These are phyloP conservation scores for Muntiacus reevesi DNA, from an alignment of 2,113 vertebrate genomes.

Conservation along the genomic window DNA sequence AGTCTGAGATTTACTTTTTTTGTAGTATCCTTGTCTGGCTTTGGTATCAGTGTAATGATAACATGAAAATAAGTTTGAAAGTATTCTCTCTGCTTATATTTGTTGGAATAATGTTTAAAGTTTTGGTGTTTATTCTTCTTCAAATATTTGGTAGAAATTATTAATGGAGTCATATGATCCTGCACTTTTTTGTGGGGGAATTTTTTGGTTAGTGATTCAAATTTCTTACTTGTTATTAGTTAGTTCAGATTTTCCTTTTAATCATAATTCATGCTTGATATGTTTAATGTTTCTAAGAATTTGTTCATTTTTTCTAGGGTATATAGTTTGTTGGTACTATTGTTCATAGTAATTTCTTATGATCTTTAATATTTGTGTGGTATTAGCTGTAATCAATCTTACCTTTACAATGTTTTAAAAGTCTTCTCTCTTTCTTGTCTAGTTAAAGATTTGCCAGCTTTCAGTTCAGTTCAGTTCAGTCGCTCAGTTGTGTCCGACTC, in stretches of 20 bases:
- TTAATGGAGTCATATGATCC: background rate
- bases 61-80: background rate
- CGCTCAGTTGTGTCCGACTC: no score
- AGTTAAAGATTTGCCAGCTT: background rate
- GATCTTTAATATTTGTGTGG: background rate
- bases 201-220: background rate
- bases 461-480: no score
- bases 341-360: background rate
- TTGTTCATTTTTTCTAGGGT: background rate
- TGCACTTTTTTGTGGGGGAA: background rate
- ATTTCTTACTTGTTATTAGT: background rate
- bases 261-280: background rate
- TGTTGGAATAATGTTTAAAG: background rate
- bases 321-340: background rate
- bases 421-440: background rate
- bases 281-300: background rate
- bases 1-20: background rate
- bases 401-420: background rate
- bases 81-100: background rate
- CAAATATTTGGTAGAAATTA: background rate
- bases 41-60: background rate
- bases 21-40: background rate
- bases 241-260: background rate
- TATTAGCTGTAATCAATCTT: background rate
- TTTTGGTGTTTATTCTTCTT: background rate